Base-by-base conservation (phyloP, 2,888 invertebrate species). In the Drosophila limbata region DNA sequence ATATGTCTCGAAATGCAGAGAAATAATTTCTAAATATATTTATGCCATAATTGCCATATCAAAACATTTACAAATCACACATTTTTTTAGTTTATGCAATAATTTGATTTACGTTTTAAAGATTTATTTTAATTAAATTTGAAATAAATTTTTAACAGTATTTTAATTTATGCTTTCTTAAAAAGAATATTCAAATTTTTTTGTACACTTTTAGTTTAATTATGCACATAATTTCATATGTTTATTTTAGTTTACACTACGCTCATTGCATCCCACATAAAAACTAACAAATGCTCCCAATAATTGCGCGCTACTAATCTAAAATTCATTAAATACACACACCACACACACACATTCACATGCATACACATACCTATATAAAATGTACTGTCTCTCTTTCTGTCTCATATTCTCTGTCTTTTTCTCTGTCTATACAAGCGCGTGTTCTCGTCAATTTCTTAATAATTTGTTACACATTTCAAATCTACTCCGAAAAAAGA, bases 281-380 rank as follows among this genome's bases (percentile, higher is more conserved):
- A 42, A 19, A 74, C 76, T 81, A 79, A 81, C 73, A 52, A 66
- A 52, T 50, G 60, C 63, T 56, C 65, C 44, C 59, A 39, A 59
- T 31, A 60, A 60, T 51, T 79, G 86, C 84, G 84, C 84, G 75
- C 77, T 86, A 84, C 84, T 84, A 86, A 84, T 37, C 2, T 3
- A n/a, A 37, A 37, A 37, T 37, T 37, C n/a, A 37, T 37, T 37
- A 8, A 37, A 2, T 37, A n/a, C n/a, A 5, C 6, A 25, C 5
- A 25, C 28, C 28, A 28, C 5, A 28, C 28, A 28, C 5, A 8
- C 5, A 8, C 28, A 28, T 1, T 28, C 28, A 28, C 28, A 28
- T 2, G 1, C 28, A 28, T 8, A 8, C 52, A 55, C 25, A 51
- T 35, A 50, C 15, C 42, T 35, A 33, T 31, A 44, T 25, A 39